Evolutionary conservation across 2,113 vertebrate species (phyloP).

Genomic region (Ptyas mucosa): DNA sequence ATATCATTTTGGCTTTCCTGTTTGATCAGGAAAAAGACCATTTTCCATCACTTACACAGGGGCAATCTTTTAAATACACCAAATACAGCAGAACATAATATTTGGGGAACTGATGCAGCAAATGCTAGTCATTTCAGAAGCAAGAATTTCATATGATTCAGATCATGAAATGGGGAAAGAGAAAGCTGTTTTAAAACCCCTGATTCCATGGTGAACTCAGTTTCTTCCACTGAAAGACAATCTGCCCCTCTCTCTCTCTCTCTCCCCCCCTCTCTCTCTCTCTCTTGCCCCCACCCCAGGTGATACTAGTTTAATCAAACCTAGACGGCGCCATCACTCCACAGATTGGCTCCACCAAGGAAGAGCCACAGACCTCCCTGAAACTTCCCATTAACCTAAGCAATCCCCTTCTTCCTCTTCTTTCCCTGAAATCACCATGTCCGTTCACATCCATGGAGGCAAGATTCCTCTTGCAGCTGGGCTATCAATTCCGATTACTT

Average conservation of each 20-base stretch:
- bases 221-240: conserved; percentile 54
- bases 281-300: conserved; percentile 42
- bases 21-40: conserved; percentile 28
- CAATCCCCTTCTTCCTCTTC: neutral
- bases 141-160: neutral
- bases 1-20: conserved; percentile 44
- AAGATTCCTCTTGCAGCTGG: conserved; percentile 43
- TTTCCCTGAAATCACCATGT: conserved; percentile 48
- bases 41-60: conserved; percentile 7
- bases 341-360: conserved; percentile 60
- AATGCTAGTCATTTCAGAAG: conserved; percentile 23
- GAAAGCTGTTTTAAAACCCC: neutral
- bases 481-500: conserved; percentile 28
- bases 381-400: conserved; percentile 76
- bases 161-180: neutral
- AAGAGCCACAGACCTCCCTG: conserved; percentile 68
- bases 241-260: neutral
- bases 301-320: conserved; percentile 73
- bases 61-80: conserved; percentile 22
- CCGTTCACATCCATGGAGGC: conserved; percentile 33
- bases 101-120: conserved; percentile 42
- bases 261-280: neutral
- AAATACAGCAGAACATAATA: conserved; percentile 20
- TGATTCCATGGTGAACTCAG: conserved; percentile 41
- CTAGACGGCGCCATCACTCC: conserved; percentile 85